Conservation (phyloP, 2,797 vertebrate species). For the Spinibarbus caldwelli region DNA sequence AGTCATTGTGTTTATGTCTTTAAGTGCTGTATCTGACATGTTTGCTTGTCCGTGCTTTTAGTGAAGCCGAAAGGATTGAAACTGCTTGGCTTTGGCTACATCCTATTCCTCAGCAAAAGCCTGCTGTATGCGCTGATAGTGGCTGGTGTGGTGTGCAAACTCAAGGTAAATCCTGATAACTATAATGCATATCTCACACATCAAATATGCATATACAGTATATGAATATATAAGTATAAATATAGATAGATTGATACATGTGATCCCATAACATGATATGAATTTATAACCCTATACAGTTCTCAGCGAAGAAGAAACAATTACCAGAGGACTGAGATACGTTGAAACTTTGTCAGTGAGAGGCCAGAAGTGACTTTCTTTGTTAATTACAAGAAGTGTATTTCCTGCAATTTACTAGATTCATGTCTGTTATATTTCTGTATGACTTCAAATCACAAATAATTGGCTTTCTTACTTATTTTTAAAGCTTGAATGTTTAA, state of each 20-base stretch:
- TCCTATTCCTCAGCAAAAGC: conserved; percentile 56
- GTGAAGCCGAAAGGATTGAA: conserved; percentile 9
- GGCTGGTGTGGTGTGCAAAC: conserved; percentile 52
- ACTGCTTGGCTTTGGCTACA: conserved; percentile 41
- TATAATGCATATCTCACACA: not conserved
- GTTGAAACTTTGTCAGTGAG: not conserved
- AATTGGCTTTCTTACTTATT: not conserved
- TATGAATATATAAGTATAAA: not conserved
- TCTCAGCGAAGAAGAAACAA: not conserved
- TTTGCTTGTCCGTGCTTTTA: conserved; percentile 26
- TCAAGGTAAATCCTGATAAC: conserved; percentile 45
- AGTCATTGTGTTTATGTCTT: not conserved
- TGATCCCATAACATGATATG: not conserved
- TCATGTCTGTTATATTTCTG: not conserved
- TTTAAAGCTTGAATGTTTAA: not conserved
- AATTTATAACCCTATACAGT: conserved; percentile 6
- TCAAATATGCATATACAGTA: not conserved
- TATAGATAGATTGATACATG: not conserved
- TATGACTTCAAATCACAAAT: not conserved
- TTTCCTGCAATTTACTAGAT: not conserved
- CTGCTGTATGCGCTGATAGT: conserved; percentile 54
- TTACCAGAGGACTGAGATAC: conserved; percentile 5
- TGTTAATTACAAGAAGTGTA: not conserved
- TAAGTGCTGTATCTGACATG: not conserved
- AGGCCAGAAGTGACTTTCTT: not conserved